Percentiles rank a stretch among this genome's conserved stretches.
Evolutionary conservation across 2,888 invertebrate species (phyloP).

Genomic region (Drosophila paramelanica): DNA sequence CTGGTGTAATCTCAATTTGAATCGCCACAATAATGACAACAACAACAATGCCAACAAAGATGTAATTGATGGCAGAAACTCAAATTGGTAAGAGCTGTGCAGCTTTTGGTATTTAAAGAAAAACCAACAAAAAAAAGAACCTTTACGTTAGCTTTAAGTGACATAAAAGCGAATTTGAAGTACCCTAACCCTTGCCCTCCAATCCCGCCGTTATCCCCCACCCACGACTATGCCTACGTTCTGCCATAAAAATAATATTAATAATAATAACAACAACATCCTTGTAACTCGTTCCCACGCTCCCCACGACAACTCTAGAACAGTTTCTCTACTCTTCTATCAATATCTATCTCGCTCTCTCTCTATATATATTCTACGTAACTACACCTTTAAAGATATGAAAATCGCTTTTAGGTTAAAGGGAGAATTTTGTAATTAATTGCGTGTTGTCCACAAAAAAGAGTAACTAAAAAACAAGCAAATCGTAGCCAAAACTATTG

Average conservation of each 20-base stretch:
- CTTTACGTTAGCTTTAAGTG: slow-evolving; percentile 74
- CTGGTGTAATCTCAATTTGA: slow-evolving; percentile 72
- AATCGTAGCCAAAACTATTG: slow-evolving; percentile 51
- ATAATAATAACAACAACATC: slow-evolving; percentile 58
- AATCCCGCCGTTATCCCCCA: slow-evolving; percentile 57
- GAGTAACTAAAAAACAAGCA: slow-evolving; percentile 34
- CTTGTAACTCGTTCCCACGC: slow-evolving; percentile 66
- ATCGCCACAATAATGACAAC: slow-evolving; percentile 58
- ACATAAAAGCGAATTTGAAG: slow-evolving; percentile 79
- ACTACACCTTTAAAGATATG: slow-evolving; percentile 66
- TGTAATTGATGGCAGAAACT: slow-evolving; percentile 71
- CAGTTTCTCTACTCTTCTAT: slow-evolving; percentile 65
- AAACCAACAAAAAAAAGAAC: slow-evolving; percentile 15
- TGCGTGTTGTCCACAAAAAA: slow-evolving; percentile 49
- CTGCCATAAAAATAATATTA: slow-evolving; percentile 51
- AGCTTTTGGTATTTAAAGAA: slow-evolving; percentile 58
- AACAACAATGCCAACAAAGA: slow-evolving; percentile 59
- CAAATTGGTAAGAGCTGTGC: slow-evolving; percentile 84
- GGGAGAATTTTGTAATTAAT: slow-evolving; percentile 85
- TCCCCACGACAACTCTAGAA: slow-evolving; percentile 64
- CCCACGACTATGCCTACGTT: slow-evolving; percentile 48
- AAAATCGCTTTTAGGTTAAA: slow-evolving; percentile 84
- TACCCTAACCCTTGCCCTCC: slow-evolving; percentile 39
- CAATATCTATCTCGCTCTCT: slow-evolving; percentile 48
- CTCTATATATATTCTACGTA: slow-evolving; percentile 50